Conservation (phyloP, 1,140 invertebrate species). For the Meteorus sp. region DNA sequence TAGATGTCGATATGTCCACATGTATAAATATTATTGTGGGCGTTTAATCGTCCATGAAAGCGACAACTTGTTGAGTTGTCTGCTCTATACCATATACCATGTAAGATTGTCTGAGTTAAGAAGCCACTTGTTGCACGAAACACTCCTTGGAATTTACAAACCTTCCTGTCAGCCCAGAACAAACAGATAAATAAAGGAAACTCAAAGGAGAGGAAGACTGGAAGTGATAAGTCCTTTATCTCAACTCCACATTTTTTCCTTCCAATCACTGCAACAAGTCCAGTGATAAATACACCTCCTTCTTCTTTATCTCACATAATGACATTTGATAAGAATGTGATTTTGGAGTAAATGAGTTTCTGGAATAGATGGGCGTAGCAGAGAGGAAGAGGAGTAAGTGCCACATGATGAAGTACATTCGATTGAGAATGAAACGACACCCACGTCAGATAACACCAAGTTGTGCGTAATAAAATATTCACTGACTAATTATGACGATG, state of each 20-base stretch:
- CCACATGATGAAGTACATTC: slow-evolving; percentile 53
- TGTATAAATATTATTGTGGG: neutral
- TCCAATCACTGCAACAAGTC: neutral
- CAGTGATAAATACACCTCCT: neutral
- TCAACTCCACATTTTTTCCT: neutral
- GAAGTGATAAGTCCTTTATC: neutral
- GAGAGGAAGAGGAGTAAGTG: too few species aligned
- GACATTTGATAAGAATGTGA: neutral
- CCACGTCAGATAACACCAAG: slow-evolving; percentile 44
- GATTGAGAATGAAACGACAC: slow-evolving; percentile 44
- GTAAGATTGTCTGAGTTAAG: slow-evolving; percentile 55
- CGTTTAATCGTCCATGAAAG: slow-evolving; percentile 1
- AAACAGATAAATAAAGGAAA: neutral
- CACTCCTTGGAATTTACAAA: slow-evolving; percentile 35
- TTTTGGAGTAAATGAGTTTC: neutral
- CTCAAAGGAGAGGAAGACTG: neutral
- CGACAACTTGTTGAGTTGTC: slow-evolving; percentile 56
- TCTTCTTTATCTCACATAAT: too few species aligned
- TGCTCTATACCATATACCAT: slow-evolving; percentile 10
- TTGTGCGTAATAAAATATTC: slow-evolving; percentile 31
- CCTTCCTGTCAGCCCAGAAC: slow-evolving; percentile 32
- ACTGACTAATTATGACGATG: too few species aligned
- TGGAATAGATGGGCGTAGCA: slow-evolving; percentile 53
- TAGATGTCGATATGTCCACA: too few species aligned
- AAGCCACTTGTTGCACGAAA: slow-evolving; percentile 59